These are phyloP conservation scores for Enteromius radiatus DNA, from an alignment of 2,797 vertebrate genomes.

Conservation along the genomic window DNA sequence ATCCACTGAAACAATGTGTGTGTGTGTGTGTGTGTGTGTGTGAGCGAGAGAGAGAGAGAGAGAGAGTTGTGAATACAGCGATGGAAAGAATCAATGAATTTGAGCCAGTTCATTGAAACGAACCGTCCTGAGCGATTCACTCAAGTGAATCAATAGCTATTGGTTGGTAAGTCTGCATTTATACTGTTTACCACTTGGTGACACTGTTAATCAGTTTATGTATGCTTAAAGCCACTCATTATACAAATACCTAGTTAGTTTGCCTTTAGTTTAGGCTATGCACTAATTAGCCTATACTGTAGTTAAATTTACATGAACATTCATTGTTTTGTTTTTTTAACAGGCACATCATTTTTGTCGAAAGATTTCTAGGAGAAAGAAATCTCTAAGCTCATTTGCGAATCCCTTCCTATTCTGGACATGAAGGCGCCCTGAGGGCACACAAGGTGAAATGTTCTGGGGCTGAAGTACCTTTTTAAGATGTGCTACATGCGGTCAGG, in stretches of 20 bases:
- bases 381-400: constrained; percentile 20
- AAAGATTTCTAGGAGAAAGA: background rate
- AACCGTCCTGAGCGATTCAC: background rate
- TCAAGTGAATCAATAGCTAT: background rate
- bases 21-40: too few relatives aligned
- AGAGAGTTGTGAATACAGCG: too few relatives aligned
- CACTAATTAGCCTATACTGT: background rate
- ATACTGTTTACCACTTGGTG: constrained; percentile 44
- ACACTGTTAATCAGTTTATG: constrained; percentile 47
- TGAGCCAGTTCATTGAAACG: background rate
- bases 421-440: constrained; percentile 42
- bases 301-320: background rate
- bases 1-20: too few relatives aligned
- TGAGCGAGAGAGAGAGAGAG: too few relatives aligned
- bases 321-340: constrained; percentile 18
- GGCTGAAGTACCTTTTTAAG: constrained; percentile 57
- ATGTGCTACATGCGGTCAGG: constrained; percentile 54
- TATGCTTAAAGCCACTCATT: too few relatives aligned
- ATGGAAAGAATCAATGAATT: background rate
- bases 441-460: constrained; percentile 45
- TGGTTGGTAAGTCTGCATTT: background rate
- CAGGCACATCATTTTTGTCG: background rate
- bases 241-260: background rate
- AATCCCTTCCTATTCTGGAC: constrained; percentile 33
- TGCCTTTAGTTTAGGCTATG: background rate